These are phyloP conservation scores for Salvelinus sp. DNA, from an alignment of 2,113 vertebrate species.

Conservation along the genomic window DNA sequence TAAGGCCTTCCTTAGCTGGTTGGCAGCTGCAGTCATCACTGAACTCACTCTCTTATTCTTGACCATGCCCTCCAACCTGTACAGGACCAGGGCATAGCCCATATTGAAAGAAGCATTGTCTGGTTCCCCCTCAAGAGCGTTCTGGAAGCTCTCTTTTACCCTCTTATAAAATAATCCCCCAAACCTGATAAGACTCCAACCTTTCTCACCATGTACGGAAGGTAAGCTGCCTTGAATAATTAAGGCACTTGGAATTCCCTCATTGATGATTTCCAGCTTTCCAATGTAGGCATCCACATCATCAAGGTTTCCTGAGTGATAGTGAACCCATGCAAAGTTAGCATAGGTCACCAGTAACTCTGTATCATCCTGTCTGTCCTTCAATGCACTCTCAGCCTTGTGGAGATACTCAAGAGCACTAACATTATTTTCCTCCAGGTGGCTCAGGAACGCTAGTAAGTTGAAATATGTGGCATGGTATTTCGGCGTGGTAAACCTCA, in stretches of 20 bases:
- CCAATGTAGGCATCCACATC: slow-evolving; percentile 34
- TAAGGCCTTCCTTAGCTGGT: slow-evolving; percentile 43
- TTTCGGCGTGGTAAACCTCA: slow-evolving; percentile 16
- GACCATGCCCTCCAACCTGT: slow-evolving; percentile 32
- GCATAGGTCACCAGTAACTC: slow-evolving; percentile 37
- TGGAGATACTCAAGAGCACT: slow-evolving; percentile 28
- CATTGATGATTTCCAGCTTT: slow-evolving; percentile 38
- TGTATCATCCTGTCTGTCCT: slow-evolving; percentile 11
- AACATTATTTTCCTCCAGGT: slow-evolving; percentile 23
- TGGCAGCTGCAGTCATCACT: not conserved
- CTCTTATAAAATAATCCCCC: slow-evolving; percentile 36
- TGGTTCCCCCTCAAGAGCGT: slow-evolving; percentile 41
- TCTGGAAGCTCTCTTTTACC: slow-evolving; percentile 43
- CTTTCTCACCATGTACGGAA: slow-evolving; percentile 49
- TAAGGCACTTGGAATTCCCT: slow-evolving; percentile 14
- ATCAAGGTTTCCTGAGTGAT: slow-evolving; percentile 23
- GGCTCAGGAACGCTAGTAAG: slow-evolving; percentile 41
- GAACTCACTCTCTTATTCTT: not conserved
- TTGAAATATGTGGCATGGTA: slow-evolving; percentile 44
- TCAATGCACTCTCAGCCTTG: slow-evolving; percentile 27
- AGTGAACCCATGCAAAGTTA: slow-evolving; percentile 53
- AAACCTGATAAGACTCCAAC: slow-evolving; percentile 46
- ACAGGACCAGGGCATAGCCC: slow-evolving; percentile 49
- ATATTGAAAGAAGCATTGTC: slow-evolving; percentile 35
- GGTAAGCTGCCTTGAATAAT: slow-evolving; percentile 3